Conservation (phyloP, 2,113 vertebrate genomes). For the Upupa epops region DNA sequence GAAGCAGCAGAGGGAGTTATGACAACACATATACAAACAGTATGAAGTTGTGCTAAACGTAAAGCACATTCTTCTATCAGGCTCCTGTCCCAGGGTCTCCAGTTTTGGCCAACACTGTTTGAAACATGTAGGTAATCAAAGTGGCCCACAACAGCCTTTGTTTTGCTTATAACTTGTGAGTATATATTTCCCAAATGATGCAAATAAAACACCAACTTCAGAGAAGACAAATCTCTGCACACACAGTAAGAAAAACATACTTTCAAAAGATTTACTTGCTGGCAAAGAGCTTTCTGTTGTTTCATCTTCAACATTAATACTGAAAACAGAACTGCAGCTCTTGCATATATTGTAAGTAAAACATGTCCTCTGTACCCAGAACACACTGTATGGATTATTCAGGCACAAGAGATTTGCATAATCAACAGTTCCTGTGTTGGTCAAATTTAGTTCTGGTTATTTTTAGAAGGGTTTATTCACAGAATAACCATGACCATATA, state of each 20-base stretch:
- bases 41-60: background rate
- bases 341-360: slow-evolving; percentile 3
- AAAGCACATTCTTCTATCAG: background rate
- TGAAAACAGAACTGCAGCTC: background rate
- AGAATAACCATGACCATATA: background rate
- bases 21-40: background rate
- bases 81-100: background rate
- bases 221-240: background rate
- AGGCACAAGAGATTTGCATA: background rate
- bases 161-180: background rate
- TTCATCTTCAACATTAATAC: background rate
- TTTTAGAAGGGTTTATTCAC: background rate
- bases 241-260: background rate
- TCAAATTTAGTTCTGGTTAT: slow-evolving; percentile 5
- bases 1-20: background rate
- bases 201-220: background rate
- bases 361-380: background rate
- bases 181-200: background rate
- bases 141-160: background rate
- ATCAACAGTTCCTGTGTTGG: background rate
- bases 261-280: background rate
- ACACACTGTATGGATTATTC: background rate
- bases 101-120: background rate
- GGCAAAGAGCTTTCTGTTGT: background rate
- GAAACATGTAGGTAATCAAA: background rate